These are phyloP conservation scores for Centropus bengalensis DNA, from an alignment of 2,113 vertebrate genomes.

Conservation along the genomic window DNA sequence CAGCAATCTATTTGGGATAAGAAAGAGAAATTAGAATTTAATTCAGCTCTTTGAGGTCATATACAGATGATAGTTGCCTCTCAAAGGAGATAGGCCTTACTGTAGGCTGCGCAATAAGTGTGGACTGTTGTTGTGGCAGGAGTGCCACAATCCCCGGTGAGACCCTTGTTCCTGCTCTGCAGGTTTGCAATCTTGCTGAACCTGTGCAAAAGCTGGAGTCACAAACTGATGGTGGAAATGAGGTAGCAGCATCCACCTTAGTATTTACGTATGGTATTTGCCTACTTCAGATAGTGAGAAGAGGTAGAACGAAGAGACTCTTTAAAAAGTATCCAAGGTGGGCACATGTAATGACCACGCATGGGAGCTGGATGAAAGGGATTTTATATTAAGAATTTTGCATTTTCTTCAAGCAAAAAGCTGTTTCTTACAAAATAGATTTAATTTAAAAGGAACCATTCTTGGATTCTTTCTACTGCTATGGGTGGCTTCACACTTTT, in stretches of 20 bases:
- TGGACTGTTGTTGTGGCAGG: neutral
- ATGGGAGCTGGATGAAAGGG: neutral
- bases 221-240: neutral
- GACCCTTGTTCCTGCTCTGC: neutral
- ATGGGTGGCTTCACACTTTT: neutral
- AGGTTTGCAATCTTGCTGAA: neutral
- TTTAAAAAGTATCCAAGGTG: neutral
- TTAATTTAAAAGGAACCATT: neutral
- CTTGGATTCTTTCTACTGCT: neutral
- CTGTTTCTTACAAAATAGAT: neutral
- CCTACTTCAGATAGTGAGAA: neutral
- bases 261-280: neutral
- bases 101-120: neutral
- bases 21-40: neutral
- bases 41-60: neutral
- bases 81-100: neutral
- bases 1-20: neutral
- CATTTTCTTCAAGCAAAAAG: neutral
- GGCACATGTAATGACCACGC: neutral
- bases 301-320: rapidly evolving
- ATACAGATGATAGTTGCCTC: neutral
- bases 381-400: neutral
- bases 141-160: neutral
- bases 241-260: neutral
- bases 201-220: neutral